Evolutionary conservation across 1,140 invertebrate genomes (phyloP).

Genomic region (Propsilocerus akamusi): DNA sequence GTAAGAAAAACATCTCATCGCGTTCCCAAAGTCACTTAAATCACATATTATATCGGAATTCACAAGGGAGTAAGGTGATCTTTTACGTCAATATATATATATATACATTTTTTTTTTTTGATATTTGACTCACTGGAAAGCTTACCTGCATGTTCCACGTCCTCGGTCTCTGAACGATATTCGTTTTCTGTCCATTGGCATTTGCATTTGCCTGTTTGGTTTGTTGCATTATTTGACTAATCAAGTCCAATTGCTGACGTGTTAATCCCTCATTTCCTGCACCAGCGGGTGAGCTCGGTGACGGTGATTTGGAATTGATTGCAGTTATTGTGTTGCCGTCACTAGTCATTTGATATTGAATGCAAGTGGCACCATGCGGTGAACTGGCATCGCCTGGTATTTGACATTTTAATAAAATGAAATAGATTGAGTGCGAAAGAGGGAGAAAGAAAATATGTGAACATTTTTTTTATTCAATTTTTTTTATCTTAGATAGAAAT

Average conservation of each 20-base stretch:
- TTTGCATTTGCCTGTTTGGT: constrained; percentile 32
- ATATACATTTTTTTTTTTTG: no score
- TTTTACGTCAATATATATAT: no score
- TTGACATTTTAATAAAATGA: neutral
- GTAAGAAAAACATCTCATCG: neutral
- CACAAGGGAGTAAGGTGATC: neutral
- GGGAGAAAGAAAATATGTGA: neutral
- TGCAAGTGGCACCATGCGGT: constrained; percentile 24
- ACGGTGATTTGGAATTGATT: constrained; percentile 12
- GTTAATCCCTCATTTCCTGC: constrained; percentile 43
- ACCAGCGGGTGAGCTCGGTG: constrained; percentile 21
- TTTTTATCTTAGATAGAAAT: neutral
- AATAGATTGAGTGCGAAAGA: neutral
- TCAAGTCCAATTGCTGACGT: constrained; percentile 52
- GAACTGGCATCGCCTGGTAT: constrained; percentile 21
- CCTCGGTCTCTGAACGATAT: constrained; percentile 17
- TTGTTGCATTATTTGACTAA: constrained; percentile 61
- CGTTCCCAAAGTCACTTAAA: neutral
- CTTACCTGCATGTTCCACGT: constrained; percentile 28
- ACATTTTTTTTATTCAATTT: neutral
- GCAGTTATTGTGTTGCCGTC: constrained; percentile 21
- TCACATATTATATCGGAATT: neutral
- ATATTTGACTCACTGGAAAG: no score
- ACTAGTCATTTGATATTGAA: constrained; percentile 22
- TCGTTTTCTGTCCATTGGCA: constrained; percentile 5